These are phyloP conservation scores for Trissolcus basalis DNA, from an alignment of 1,140 invertebrate species.

Conservation along the genomic window DNA sequence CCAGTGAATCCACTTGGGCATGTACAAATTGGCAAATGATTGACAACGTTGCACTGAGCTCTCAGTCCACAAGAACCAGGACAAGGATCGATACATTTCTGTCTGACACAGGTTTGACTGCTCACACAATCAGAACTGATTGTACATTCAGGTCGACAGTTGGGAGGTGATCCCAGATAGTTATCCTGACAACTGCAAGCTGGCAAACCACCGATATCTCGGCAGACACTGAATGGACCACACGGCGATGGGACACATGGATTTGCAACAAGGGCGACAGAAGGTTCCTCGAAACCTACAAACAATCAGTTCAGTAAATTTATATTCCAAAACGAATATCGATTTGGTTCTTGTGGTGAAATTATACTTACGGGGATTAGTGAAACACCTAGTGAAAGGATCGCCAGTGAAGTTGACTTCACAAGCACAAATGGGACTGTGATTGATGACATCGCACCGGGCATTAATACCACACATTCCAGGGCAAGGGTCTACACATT, in stretches of 20 bases:
- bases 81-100: slow-evolving; percentile 85
- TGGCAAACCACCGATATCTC: slow-evolving; percentile 65
- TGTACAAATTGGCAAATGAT: slow-evolving; percentile 84
- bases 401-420: slow-evolving; percentile 80
- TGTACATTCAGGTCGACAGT: slow-evolving; percentile 84
- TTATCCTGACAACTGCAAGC: slow-evolving; percentile 81
- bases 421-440: slow-evolving; percentile 81
- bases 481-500: slow-evolving; percentile 87
- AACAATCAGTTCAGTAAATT: not conserved
- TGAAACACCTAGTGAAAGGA: slow-evolving; percentile 82
- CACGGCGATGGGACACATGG: slow-evolving; percentile 78
- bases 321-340: not conserved
- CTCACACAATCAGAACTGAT: slow-evolving; percentile 81
- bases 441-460: slow-evolving; percentile 81
- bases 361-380: slow-evolving; percentile 73
- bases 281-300: slow-evolving; percentile 62
- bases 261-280: slow-evolving; percentile 46
- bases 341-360: not conserved
- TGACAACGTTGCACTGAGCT: slow-evolving; percentile 82
- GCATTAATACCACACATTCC: slow-evolving; percentile 87
- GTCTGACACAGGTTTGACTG: slow-evolving; percentile 81
- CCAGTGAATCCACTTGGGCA: slow-evolving; percentile 82
- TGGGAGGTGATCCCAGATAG: slow-evolving; percentile 81
- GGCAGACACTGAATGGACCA: slow-evolving; percentile 79
- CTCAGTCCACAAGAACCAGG: slow-evolving; percentile 83